These are phyloP conservation scores for Pseudochirops corinnae DNA, from an alignment of 2,797 vertebrate genomes.

Conservation along the genomic window DNA sequence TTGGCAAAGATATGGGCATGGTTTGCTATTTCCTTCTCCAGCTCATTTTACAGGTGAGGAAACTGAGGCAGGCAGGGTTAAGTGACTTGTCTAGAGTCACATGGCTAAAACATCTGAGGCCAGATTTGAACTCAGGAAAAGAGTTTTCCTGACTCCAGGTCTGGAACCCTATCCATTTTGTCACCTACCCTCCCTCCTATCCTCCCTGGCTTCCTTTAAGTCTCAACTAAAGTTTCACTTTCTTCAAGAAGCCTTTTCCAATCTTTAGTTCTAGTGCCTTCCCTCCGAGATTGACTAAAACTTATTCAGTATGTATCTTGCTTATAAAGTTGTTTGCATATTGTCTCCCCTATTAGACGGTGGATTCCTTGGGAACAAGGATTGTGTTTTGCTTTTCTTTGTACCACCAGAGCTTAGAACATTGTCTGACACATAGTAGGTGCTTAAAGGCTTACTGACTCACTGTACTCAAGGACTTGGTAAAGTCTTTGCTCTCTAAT, in stretches of 20 bases:
- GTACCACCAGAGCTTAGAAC: not conserved
- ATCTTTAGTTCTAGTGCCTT: not conserved
- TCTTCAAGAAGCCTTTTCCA: not conserved
- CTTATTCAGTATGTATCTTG: not conserved
- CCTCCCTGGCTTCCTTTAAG: not conserved
- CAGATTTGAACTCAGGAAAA: not conserved
- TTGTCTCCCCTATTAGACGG: not conserved
- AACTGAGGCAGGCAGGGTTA: not conserved
- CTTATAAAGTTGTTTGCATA: not conserved
- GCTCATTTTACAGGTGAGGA: not conserved
- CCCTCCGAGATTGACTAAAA: fast-evolving
- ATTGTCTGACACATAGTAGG: not conserved
- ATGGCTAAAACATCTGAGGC: not conserved
- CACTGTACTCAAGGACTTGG: not conserved
- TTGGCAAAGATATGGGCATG: not conserved
- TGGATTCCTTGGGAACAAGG: not conserved
- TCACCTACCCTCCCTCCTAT: not conserved
- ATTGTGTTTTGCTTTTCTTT: not conserved
- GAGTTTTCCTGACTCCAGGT: not conserved
- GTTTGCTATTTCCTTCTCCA: not conserved
- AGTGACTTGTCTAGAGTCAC: not conserved
- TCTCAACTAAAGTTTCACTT: not conserved
- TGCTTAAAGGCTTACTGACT: not conserved
- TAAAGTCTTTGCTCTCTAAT: not conserved
- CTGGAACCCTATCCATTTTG: not conserved